Conservation (phyloP, 2,797 vertebrate species). For the Prunella strophiata region DNA sequence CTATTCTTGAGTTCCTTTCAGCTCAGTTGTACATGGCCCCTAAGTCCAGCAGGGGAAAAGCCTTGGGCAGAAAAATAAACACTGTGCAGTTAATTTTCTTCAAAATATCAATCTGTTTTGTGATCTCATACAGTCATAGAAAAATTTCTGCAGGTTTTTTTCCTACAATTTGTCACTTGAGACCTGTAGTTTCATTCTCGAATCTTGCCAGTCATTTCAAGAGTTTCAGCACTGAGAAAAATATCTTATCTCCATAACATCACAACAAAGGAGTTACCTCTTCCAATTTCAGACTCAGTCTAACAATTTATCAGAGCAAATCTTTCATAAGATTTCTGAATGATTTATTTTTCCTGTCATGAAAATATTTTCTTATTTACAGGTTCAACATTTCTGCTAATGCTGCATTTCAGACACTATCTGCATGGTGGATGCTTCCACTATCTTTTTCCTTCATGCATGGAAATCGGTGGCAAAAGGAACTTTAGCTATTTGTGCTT, state of each 20-base stretch:
- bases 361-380: not conserved
- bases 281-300: constrained; percentile 4
- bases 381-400: not conserved
- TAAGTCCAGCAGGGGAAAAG: not conserved
- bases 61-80: not conserved
- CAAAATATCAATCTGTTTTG: not conserved
- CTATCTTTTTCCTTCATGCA: not conserved
- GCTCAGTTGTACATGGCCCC: not conserved
- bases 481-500: not conserved
- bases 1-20: not conserved
- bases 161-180: not conserved
- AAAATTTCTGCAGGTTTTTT: not conserved
- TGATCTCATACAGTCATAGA: not conserved
- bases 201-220: constrained; percentile 30
- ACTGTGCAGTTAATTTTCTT: not conserved
- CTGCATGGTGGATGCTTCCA: not conserved
- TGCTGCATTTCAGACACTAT: not conserved
- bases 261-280: constrained; percentile 22
- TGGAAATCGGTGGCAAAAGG: not conserved
- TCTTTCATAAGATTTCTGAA: not conserved
- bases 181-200: constrained; percentile 21
- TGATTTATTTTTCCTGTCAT: not conserved
- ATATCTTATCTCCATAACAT: constrained; percentile 44
- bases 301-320: not conserved
- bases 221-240: not conserved